Base-by-base conservation (phyloP, 2,888 invertebrate species). In the Polylopha cassiicola region DNA sequence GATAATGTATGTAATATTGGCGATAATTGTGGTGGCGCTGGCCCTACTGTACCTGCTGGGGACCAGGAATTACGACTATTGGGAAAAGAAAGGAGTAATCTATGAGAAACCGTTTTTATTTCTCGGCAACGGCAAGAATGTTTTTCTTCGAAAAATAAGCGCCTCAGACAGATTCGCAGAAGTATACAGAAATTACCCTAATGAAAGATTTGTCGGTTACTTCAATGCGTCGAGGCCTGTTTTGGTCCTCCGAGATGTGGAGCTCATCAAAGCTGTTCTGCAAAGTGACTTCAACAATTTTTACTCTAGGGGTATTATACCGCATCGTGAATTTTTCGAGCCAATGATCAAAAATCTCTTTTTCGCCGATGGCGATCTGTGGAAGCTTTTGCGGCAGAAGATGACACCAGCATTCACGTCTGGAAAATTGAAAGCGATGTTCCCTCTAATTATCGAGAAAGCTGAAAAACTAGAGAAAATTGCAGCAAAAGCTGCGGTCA, bases 321-420 rank as follows among this genome's bases (percentile, higher is more conserved):
- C 53, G 55, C 4, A 46, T 48, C 7, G 49, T 55, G 3, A 49
- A n/a, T n/a, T n/a, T 48, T 2, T 45, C 0, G 65, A 66, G 27
- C 57, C 58, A 2, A 13, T 65, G 1, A 32, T 62, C 38, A 48
- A 52, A 10, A 69, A 65, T 29, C 29, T 71, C 6, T 59, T 69
- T 24, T 39, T 48, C 2, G 56, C 48, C 7, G 62, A 66, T 8
- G 68, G 66, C 1, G 65, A 68, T 7, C 46, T 50, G 3, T 73
- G 73, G 73, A 62, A 51, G 42, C 38, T 62, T 11, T 42, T 65
- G 36, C 53, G 73, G 8, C 59, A 63, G 23, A 59, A 62, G 29
- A 34, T 68, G 7, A 62, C 66, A 4, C 61, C 69, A 1, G 53
- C 58, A 1, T 71, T 67, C 17, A 61, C 66, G 2, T 53, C 58